phyloP scores from a whole-genome alignment of 2,797 vertebrate genomes.

The Masticophis lateralis region DNA sequence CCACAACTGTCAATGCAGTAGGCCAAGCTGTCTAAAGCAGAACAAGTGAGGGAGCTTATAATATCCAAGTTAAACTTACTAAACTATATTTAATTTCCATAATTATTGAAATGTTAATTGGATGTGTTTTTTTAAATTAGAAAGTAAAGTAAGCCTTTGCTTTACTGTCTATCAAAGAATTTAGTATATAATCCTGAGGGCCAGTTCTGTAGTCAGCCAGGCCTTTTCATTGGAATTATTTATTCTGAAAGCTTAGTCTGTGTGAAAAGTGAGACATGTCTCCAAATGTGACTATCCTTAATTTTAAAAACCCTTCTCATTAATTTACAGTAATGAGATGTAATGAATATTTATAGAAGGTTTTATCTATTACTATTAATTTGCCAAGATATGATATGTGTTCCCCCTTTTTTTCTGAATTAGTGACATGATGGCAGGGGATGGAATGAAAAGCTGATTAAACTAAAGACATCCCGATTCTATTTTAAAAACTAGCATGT shows the following conservation, averaged over 20 bases:
- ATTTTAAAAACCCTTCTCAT: slow-evolving; percentile 65
- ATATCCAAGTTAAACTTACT: background rate
- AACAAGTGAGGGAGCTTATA: background rate
- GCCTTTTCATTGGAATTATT: slow-evolving; percentile 45
- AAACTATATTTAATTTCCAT: background rate
- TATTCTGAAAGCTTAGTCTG: slow-evolving; percentile 46
- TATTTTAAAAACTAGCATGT: slow-evolving; percentile 32
- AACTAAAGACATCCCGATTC: slow-evolving; percentile 32
- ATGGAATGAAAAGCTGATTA: slow-evolving; percentile 47
- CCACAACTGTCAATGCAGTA: background rate
- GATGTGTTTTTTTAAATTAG: slow-evolving; percentile 26
- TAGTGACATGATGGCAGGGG: slow-evolving; percentile 27
- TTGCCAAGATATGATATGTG: slow-evolving; percentile 51
- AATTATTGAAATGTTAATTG: background rate
- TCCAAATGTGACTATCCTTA: slow-evolving; percentile 53
- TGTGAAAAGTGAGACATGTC: slow-evolving; percentile 53
- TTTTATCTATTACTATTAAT: slow-evolving; percentile 69
- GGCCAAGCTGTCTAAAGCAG: background rate
- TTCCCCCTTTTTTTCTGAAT: slow-evolving; percentile 44
- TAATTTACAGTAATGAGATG: slow-evolving; percentile 68
- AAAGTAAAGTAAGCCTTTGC: background rate
- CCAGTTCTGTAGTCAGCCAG: slow-evolving; percentile 32
- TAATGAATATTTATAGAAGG: slow-evolving; percentile 75
- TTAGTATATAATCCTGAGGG: slow-evolving; percentile 8
- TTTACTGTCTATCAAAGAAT: background rate